Evolutionary conservation across 2,113 vertebrate species (phyloP).

Genomic region (Carollia perspicillata): DNA sequence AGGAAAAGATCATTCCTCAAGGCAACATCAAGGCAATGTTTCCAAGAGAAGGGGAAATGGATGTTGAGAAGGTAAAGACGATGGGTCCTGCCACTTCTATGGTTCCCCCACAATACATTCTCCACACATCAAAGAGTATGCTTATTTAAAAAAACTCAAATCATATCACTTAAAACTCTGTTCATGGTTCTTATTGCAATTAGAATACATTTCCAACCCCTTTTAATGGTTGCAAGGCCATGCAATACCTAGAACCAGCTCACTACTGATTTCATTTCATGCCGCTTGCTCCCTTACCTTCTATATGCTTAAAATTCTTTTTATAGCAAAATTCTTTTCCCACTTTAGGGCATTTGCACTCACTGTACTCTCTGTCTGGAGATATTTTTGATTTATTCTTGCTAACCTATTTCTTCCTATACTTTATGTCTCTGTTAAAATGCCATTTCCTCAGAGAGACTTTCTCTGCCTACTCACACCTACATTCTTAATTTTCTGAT

Average conservation of each 20-base stretch:
- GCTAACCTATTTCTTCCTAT: not conserved
- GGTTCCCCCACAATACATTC: not conserved
- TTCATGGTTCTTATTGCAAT: not conserved
- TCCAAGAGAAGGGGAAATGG: not conserved
- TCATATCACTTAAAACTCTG: not conserved
- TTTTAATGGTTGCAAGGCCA: not conserved
- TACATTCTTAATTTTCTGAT: not conserved
- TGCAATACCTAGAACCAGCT: not conserved
- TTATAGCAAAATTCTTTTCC: not conserved
- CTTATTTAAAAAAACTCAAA: not conserved
- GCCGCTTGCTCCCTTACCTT: not conserved
- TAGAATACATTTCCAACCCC: not conserved
- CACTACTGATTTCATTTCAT: not conserved
- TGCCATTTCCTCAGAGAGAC: not conserved
- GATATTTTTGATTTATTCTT: not conserved
- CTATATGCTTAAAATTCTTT: not conserved
- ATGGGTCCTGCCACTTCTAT: not conserved
- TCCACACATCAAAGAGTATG: not conserved
- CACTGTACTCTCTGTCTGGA: not conserved
- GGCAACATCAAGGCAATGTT: not conserved
- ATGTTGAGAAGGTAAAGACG: not conserved
- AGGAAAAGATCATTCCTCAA: not conserved
- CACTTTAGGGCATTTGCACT: not conserved
- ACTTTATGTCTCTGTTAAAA: not conserved
- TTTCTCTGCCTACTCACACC: not conserved